Evolutionary conservation across 2,888 invertebrate species (phyloP), one percentile per base, ranked within the genome.

Genomic region (Cheilosia grossa): DNA sequence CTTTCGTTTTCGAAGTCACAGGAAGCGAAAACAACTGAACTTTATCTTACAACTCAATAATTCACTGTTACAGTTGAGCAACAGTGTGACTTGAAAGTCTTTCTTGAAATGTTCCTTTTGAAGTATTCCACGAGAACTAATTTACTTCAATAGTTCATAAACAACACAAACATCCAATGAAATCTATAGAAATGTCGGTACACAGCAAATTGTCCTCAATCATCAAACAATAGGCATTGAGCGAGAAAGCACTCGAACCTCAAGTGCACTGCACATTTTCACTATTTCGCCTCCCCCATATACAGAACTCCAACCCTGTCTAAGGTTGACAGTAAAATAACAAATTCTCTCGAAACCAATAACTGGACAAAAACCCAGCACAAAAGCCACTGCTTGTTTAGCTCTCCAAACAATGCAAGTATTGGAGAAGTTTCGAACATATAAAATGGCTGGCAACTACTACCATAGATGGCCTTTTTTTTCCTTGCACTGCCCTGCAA

Each of bases 381-480:
- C 40, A 19, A 51, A 77, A 53, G 15, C 59, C 56, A 61, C 19
- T 61, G 64, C 78, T 82, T 78, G 61, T 9, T 44, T 10, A 72
- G 61, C 82, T 59, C 77, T 82, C 54, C 66, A 59, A 82, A 82
- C 72, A 82, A 78, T 42, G 19, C n/a, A 59, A 15, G 40, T 51
- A 4, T 30, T 75, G 37, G 7, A 37, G 53, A 21, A 73, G 66
- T 59, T 51, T n/a, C 6, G 37, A 37, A 4, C 13, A 13, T 56
- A 15, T 15, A 33, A 19, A 33, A 2, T 33, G 4, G 17, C 13
- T 7, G 27, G 27, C 54, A n/a, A 49, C 58, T 49, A n/a, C 24
- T 24, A n/a, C 13, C 15, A n/a, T n/a, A 37, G 15, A 56, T 64
- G 63, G 63, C 13, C 44, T 17, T 54, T 37, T 73, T 58, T 53